Evolutionary conservation across 2,888 invertebrate species (phyloP).

Genomic region (Microdon myrmicae): DNA sequence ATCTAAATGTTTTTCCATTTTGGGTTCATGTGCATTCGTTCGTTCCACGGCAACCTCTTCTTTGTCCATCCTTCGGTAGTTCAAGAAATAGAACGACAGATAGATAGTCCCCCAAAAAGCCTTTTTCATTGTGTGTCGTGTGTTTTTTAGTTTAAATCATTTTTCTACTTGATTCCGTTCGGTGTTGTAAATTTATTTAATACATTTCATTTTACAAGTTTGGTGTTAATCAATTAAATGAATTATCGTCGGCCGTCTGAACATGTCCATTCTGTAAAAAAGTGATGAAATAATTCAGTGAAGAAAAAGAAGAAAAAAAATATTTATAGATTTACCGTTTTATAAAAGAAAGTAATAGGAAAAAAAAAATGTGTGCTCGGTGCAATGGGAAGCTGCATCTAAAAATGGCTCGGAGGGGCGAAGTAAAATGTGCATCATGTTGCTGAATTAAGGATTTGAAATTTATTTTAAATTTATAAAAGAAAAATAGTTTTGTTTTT

Average conservation of each 20-base stretch:
- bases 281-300: slow-evolving; percentile 34
- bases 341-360: background rate
- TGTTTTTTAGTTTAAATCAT: slow-evolving; percentile 10
- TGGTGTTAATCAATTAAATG: background rate
- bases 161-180: slow-evolving; percentile 1
- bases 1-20: slow-evolving; percentile 12
- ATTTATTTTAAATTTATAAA: slow-evolving; percentile 20
- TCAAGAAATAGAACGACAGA: slow-evolving; percentile 39
- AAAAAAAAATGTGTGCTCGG: background rate
- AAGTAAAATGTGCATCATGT: slow-evolving; percentile 12
- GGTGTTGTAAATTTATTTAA: slow-evolving; percentile 1
- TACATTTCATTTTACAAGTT: background rate
- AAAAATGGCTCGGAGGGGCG: slow-evolving; percentile 10
- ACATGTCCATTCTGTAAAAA: background rate
- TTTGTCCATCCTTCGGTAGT: background rate
- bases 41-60: slow-evolving; percentile 14
- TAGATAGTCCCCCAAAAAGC: slow-evolving; percentile 37
- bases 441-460: slow-evolving; percentile 20
- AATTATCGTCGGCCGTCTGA: slow-evolving; percentile 5
- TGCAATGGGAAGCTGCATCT: background rate
- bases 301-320: slow-evolving; percentile 1
- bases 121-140: slow-evolving; percentile 35
- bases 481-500: slow-evolving; percentile 10
- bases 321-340: background rate
- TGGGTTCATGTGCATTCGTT: slow-evolving; percentile 23